Evolutionary conservation across 2,797 vertebrate species (phyloP), one percentile per base, ranked within the genome.

Genomic region (Brachymystax lenok): DNA sequence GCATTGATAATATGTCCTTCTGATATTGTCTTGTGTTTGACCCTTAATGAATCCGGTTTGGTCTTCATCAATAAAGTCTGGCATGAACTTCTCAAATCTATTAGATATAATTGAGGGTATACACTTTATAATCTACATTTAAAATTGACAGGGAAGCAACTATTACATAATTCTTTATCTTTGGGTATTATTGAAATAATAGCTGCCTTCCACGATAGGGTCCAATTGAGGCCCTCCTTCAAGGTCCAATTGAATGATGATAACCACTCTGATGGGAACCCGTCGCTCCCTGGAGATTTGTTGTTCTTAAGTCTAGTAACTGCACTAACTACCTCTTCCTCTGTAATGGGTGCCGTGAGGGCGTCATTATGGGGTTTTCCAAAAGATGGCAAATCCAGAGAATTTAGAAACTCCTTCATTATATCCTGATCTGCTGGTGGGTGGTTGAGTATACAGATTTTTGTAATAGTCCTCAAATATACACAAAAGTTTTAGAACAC

Each of bases 121-220:
- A 78, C 19, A 75, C 3, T 67, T 81, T 77, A 59, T 74, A 74
- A 27, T 77, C 51, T 3, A 71, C 33, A 75, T 81, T 72, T 12
- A 73, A 50, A 2, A 82, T 35, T 3, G 54, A 66, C 8, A 19
- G 74, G 74, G 7, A 70, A 13, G 21, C 68, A 69, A 12, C 3
- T 21, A 12, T 21, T 50, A 46, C 68, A 50, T 46, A 6, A 14
- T 70, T 70, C 30, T 69, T 70, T 50, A 50, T 46, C 68, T 28
- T 74, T 78, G 21, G 50, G 69, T 4, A 81, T 77, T 3, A 71
- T 56, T 12, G 17, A 69, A 16, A 73, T 75, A 27, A 81, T 59
- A 12, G 75, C 72, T 13, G 82, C 73, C 14, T 67, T 75, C 77
- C 73, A 76, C 21, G 74, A 79, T 13, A 71, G 73, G 4, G 79